phyloP scores from a whole-genome alignment of 2,113 vertebrate species.

The Aptenodytes forsteri region DNA sequence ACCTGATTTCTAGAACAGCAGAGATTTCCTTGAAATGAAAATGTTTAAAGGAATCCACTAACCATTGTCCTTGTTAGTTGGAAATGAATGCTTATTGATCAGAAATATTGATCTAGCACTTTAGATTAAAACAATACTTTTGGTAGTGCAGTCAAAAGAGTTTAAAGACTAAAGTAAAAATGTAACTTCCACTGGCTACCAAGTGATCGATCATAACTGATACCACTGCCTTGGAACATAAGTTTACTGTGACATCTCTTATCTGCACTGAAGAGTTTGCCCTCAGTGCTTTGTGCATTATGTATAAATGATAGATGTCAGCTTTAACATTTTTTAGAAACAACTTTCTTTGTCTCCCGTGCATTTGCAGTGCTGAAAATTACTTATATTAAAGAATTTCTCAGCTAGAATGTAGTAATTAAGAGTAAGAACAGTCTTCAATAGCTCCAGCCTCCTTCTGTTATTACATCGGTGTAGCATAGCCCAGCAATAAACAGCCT shows the following conservation, averaged over 20 bases:
- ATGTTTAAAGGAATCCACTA: conserved; percentile 70
- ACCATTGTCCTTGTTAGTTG: conserved; percentile 76
- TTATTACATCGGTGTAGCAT: not conserved
- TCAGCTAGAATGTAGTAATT: conserved; percentile 51
- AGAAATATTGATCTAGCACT: conserved; percentile 78
- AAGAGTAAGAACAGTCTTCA: conserved; percentile 49
- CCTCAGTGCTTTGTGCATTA: conserved; percentile 76
- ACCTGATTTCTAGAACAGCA: conserved; percentile 62
- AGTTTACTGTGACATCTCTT: conserved; percentile 82
- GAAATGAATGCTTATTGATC: conserved; percentile 83
- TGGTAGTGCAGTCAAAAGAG: conserved; percentile 75
- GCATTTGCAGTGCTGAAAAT: conserved; percentile 65
- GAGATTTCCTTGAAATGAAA: conserved; percentile 68
- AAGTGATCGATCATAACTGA: conserved; percentile 83
- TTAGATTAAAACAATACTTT: conserved; percentile 81
- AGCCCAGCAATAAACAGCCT: conserved; percentile 32
- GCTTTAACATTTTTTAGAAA: conserved; percentile 74
- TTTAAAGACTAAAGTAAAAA: conserved; percentile 81
- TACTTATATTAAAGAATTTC: conserved; percentile 55
- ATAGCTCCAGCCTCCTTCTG: conserved; percentile 7
- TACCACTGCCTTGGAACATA: conserved; percentile 80
- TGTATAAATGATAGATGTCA: conserved; percentile 77
- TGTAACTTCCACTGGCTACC: conserved; percentile 78
- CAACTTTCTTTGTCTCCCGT: conserved; percentile 65
- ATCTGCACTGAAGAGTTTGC: conserved; percentile 79